Evolutionary conservation across 2,888 invertebrate species (phyloP).

Genomic region (Blastobasis lacticolella): DNA sequence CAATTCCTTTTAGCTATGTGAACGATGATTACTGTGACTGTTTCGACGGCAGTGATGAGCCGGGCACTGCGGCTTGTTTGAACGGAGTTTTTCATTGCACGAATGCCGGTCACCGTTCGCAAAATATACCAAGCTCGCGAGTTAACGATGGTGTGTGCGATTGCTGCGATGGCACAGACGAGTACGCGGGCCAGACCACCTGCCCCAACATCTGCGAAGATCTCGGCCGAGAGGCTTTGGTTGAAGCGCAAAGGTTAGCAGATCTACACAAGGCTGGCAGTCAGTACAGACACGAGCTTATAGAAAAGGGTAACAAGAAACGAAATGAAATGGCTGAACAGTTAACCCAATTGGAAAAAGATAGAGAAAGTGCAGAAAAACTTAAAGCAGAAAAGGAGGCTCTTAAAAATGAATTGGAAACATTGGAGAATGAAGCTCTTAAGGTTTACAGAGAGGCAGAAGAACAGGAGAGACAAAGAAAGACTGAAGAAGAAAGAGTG

Average conservation of each 20-base stretch:
- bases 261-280: slow-evolving; percentile 87
- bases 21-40: slow-evolving; percentile 98
- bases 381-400: slow-evolving; percentile 84
- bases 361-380: slow-evolving; percentile 84
- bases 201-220: slow-evolving; percentile 89
- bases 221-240: slow-evolving; percentile 83
- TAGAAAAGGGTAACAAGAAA: slow-evolving; percentile 82
- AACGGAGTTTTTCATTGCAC: slow-evolving; percentile 92
- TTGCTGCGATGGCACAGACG: slow-evolving; percentile 93
- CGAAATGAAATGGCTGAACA: slow-evolving; percentile 82
- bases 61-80: slow-evolving; percentile 95
- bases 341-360: slow-evolving; percentile 80
- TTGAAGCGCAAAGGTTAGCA: slow-evolving; percentile 80
- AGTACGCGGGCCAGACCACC: slow-evolving; percentile 77
- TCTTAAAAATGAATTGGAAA: slow-evolving; percentile 82
- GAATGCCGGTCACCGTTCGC: slow-evolving; percentile 81
- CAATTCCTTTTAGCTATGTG: slow-evolving; percentile 84
- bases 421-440: slow-evolving; percentile 82
- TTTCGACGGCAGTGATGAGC: slow-evolving; percentile 89
- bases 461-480: slow-evolving; percentile 75
- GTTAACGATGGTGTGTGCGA: slow-evolving; percentile 98
- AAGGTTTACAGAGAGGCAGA: slow-evolving; percentile 83
- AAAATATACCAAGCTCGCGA: slow-evolving; percentile 87
- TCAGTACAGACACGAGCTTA: slow-evolving; percentile 81
- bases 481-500: slow-evolving; percentile 73